Evolutionary conservation across 2,113 vertebrate species (phyloP), one percentile per base, ranked within the genome.

Genomic region (Scatophagus argus): DNA sequence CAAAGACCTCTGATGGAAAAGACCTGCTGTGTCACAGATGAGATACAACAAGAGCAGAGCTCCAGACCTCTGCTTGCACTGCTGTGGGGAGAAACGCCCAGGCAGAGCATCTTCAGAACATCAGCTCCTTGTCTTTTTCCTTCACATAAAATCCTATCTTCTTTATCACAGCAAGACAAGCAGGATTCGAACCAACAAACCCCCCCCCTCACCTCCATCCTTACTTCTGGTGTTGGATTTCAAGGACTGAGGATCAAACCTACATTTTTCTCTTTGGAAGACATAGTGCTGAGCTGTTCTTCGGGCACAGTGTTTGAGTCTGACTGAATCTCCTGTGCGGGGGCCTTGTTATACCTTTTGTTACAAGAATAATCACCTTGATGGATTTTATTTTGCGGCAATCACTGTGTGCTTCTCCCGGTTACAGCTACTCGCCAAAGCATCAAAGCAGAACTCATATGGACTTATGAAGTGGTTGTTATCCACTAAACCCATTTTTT

Each of bases 1-100:
- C n/a, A n/a, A n/a, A n/a, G n/a, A 47, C 39, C 31, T 38, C 14
- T 27, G 38, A 69, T 69, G 47, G n/a, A 41, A 52, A 62, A 62
- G 29, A 69, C 44, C 54, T 44, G 64, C 46, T 34, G 64, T 16
- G 55, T n/a, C 55, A 31, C n/a, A 19, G 1, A 25, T 16, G 46
- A 61, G 31, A 14, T 5, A 19, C 39, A 36, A 38, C 73, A 14
- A 39, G 3, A 55, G 16, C 52, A 55, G 25, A 55, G 66, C 66
- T 43, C 49, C n/a, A n/a, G n/a, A n/a, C n/a, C n/a, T n/a, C n/a
- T n/a, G n/a, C n/a, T n/a, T n/a, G n/a, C n/a, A n/a, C n/a, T n/a
- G n/a, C n/a, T n/a, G n/a, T n/a, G n/a, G n/a, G n/a, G n/a, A n/a
- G n/a, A n/a, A n/a, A n/a, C n/a, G n/a, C n/a, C n/a, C n/a, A n/a